Base-by-base conservation (phyloP, 1,140 invertebrate species). In the Drosophila auraria region DNA sequence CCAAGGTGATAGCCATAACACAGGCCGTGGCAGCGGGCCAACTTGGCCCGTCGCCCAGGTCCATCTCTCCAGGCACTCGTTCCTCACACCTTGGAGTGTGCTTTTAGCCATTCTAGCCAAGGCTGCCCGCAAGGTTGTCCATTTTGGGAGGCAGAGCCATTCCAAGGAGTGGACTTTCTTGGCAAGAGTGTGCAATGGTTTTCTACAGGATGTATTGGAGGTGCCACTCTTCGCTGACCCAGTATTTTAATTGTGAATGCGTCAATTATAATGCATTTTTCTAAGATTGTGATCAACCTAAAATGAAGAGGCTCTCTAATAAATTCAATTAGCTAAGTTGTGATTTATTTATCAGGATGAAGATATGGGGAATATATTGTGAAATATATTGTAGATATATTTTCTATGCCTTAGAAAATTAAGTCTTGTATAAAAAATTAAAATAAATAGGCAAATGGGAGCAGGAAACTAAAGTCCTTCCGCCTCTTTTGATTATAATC, bases 1-100 rank as follows among this genome's bases (percentile, higher is more conserved):
- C 80, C 84, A 87, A 80, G 83, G 80, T 78, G 64, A 78, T 78
- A 78, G 64, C 75, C 75, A 61, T 66, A 68, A 30, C 62, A 70
- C 25, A 45, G 50, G 17, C 60, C 38, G 42, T 77, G 75, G 75
- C 74, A 69, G 8, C 40, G 53, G 36, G 57, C 64, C 74, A 78
- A 78, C 36, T 33, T 78, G 58, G 49, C 38, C 38, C 30, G 36
- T 36, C 54, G 44, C 25, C 51, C 69, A 71, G 57, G 45, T 71
- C 45, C 69, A 72, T 72, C 66, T 71, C 45, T 71, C 66, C 44
- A 59, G 20, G 33, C 54, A 72, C 66, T 66, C 63, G 63, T 38
- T 36, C 30, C 25, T 72, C 54, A 72, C 68, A 73, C 70, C 53
- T 56, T 1, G 3, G n/a, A 2, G 17, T 2, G 9, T 9, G 38